phyloP scores from a whole-genome alignment of 2,888 invertebrate species.

The Pecten maximus region DNA sequence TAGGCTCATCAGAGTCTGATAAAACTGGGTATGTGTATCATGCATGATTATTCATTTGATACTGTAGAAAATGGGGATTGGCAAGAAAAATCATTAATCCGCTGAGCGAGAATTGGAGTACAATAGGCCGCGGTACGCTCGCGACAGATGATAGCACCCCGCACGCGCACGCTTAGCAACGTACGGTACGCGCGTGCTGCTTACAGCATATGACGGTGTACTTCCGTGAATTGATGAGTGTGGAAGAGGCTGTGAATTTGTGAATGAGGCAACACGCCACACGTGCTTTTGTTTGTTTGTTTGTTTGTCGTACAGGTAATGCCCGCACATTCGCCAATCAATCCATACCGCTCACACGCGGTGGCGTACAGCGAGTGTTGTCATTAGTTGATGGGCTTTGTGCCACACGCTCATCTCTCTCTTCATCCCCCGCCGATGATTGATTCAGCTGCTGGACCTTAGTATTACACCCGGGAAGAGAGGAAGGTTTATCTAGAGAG shows the following conservation, averaged over 20 bases:
- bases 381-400: not conserved
- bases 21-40: not conserved
- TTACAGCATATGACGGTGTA: not conserved
- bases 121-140: not conserved
- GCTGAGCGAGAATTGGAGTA: not conserved
- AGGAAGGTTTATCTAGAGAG: no score
- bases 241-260: conserved; percentile 1
- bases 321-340: not conserved
- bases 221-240: not conserved
- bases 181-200: conserved; percentile 19
- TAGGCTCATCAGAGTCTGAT: not conserved
- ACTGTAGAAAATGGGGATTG: not conserved
- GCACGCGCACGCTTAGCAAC: not conserved
- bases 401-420: not conserved
- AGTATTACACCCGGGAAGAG: not conserved
- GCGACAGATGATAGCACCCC: conserved; percentile 1
- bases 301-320: not conserved
- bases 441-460: conserved; percentile 4
- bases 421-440: not conserved
- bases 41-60: not conserved
- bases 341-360: not conserved
- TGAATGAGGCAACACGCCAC: not conserved
- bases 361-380: not conserved
- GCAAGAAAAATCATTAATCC: not conserved
- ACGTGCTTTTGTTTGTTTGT: not conserved